Evolutionary conservation across 2,797 vertebrate species (phyloP).

Genomic region (Hemibagrus guttatus): DNA sequence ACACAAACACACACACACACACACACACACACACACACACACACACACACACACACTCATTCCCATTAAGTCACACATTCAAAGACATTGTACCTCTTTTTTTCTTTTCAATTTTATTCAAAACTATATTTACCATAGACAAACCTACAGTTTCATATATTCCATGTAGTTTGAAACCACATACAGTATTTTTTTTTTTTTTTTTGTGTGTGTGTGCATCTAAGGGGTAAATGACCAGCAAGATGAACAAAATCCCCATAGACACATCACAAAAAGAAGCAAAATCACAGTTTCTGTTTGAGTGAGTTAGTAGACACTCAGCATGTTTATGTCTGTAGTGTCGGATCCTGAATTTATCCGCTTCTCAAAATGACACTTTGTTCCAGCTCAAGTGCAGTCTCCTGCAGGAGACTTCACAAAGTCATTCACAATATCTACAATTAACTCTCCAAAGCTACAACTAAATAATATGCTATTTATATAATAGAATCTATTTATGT

Average conservation of each 20-base stretch:
- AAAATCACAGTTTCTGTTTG: slow-evolving; percentile 55
- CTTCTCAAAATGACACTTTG: slow-evolving; percentile 23
- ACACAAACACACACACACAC: neutral
- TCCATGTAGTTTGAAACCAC: slow-evolving; percentile 34
- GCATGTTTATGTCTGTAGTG: slow-evolving; percentile 16
- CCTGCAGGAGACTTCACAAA: slow-evolving; percentile 36
- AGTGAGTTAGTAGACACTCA: slow-evolving; percentile 48
- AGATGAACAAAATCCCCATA: slow-evolving; percentile 20
- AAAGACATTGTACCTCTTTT: neutral
- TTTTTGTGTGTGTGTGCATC: slow-evolving; percentile 20
- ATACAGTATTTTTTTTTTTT: neutral
- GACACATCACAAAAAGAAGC: slow-evolving; percentile 40
- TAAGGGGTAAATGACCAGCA: slow-evolving; percentile 43
- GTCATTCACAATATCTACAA: slow-evolving; percentile 48
- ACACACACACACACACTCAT: neutral
- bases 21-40: slow-evolving; percentile 14
- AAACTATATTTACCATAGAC: slow-evolving; percentile 62
- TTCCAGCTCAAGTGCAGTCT: slow-evolving; percentile 35
- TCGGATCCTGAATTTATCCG: slow-evolving; percentile 25
- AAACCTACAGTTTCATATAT: slow-evolving; percentile 51
- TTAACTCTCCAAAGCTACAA: slow-evolving; percentile 46
- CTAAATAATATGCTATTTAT: slow-evolving; percentile 32
- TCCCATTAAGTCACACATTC: too few species aligned
- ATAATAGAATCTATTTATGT: slow-evolving; percentile 52
- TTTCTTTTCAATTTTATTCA: slow-evolving; percentile 59